phyloP scores from a whole-genome alignment of 2,113 vertebrate genomes.

The Otocyon megalotis region DNA sequence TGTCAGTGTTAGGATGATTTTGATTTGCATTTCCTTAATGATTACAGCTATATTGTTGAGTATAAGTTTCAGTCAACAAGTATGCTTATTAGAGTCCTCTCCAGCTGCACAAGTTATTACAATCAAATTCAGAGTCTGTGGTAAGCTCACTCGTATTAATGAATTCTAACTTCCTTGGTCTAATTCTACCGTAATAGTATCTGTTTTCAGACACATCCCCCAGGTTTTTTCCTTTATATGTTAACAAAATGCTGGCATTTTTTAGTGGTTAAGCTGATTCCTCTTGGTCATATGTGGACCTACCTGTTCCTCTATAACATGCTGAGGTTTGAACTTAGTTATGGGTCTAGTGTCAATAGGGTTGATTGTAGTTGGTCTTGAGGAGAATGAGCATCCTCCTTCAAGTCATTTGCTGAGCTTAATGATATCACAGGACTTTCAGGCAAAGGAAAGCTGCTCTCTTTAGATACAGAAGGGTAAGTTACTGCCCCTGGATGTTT shows the following conservation, averaged over 20 bases:
- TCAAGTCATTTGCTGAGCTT: background rate
- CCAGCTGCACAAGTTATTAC: background rate
- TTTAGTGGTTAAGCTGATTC: background rate
- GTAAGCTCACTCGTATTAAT: background rate
- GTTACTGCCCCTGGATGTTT: background rate
- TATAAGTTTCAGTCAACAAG: background rate
- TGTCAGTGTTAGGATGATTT: background rate
- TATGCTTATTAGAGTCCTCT: background rate
- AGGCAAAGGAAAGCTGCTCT: background rate
- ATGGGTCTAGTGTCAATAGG: background rate
- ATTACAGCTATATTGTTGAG: background rate
- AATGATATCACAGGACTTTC: background rate
- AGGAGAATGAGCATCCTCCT: background rate
- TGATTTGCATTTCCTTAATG: background rate
- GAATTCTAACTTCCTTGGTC: constrained; percentile 9
- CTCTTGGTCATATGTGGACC: background rate
- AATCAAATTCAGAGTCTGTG: background rate
- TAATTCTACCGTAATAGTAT: background rate
- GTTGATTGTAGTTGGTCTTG: constrained; percentile 17
- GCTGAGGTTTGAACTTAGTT: background rate
- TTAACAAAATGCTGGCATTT: background rate
- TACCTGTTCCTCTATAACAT: background rate
- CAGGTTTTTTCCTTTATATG: background rate
- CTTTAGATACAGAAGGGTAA: background rate
- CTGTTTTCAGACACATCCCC: background rate